Evolutionary conservation across 2,888 invertebrate genomes (phyloP).

Genomic region (Calameuta pallipes): DNA sequence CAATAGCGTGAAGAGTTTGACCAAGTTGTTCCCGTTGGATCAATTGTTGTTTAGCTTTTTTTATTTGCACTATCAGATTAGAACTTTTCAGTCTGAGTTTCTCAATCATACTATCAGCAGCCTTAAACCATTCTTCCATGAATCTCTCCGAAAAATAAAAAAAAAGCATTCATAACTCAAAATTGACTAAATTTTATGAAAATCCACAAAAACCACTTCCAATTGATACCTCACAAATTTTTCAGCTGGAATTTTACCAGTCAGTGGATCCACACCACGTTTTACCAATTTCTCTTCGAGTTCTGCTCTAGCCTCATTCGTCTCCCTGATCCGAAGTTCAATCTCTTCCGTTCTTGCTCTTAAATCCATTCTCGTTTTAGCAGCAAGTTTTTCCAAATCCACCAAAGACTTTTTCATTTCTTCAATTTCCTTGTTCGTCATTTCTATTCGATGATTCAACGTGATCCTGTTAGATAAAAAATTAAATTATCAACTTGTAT

Average conservation of each 20-base stretch:
- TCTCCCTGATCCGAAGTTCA: conserved; percentile 68
- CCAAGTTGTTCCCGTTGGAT: conserved; percentile 71
- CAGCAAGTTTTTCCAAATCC: conserved; percentile 54
- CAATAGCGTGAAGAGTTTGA: conserved; percentile 71
- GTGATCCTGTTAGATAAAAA: conserved; percentile 63
- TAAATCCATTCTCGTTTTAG: conserved; percentile 64
- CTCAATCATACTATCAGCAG: conserved; percentile 69
- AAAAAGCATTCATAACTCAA: neutral
- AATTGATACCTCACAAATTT: conserved; percentile 63
- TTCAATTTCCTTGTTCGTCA: conserved; percentile 69
- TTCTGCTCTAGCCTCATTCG: conserved; percentile 65
- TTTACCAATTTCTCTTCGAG: conserved; percentile 70
- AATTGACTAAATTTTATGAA: neutral
- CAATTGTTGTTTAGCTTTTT: conserved; percentile 70
- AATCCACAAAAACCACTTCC: neutral
- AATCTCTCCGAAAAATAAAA: conserved; percentile 57
- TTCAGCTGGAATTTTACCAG: conserved; percentile 74
- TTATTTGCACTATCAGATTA: conserved; percentile 69
- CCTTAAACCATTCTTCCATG: conserved; percentile 73
- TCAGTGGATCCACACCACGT: conserved; percentile 71
- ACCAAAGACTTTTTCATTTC: conserved; percentile 62
- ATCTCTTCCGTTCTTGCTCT: conserved; percentile 72
- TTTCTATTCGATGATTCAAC: conserved; percentile 68
- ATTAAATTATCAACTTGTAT: neutral
- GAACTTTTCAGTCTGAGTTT: conserved; percentile 72